Evolutionary conservation across 2,797 vertebrate species (phyloP).

Genomic region (Gobio occitaniae): DNA sequence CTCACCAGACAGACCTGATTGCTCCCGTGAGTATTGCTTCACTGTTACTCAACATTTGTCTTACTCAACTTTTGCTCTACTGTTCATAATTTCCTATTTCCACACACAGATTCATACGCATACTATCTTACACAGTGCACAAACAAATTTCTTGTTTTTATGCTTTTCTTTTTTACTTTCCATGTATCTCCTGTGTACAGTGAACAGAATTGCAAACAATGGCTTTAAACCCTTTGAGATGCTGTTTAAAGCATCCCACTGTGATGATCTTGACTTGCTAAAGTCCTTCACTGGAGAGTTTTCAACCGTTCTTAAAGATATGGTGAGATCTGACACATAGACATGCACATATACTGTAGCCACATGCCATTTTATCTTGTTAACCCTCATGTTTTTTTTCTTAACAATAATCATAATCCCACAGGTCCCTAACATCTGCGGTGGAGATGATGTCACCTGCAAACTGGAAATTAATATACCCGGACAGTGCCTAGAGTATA

Average conservation of each 20-base stretch:
- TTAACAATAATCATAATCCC: slow-evolving; percentile 1
- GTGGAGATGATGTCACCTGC: slow-evolving; percentile 89
- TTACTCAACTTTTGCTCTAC: neutral
- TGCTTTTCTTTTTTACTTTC: neutral
- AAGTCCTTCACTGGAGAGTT: slow-evolving; percentile 90
- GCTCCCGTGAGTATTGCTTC: slow-evolving; percentile 85
- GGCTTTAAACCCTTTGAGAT: slow-evolving; percentile 98
- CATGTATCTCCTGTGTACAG: slow-evolving; percentile 69
- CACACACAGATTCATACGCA: neutral
- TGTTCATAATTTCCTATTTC: slow-evolving; percentile 10
- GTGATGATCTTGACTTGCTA: slow-evolving; percentile 88
- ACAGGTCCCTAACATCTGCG: slow-evolving; percentile 93
- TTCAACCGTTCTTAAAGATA: slow-evolving; percentile 86
- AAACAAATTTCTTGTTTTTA: neutral
- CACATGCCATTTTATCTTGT: neutral
- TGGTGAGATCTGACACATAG: slow-evolving; percentile 78
- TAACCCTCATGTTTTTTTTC: neutral
- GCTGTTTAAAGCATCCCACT: slow-evolving; percentile 93
- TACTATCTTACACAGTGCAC: neutral
- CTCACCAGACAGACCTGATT: slow-evolving; percentile 88
- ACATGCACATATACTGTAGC: neutral
- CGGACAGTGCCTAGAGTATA: slow-evolving; percentile 95
- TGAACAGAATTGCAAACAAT: slow-evolving; percentile 94
- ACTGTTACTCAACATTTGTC: slow-evolving; percentile 25
- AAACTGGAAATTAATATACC: slow-evolving; percentile 89